A percentile compares a stretch with the other conserved stretches of the same genome.
Evolutionary conservation across 2,888 invertebrate genomes (phyloP).

Genomic region (Zeuzera pyrina): DNA sequence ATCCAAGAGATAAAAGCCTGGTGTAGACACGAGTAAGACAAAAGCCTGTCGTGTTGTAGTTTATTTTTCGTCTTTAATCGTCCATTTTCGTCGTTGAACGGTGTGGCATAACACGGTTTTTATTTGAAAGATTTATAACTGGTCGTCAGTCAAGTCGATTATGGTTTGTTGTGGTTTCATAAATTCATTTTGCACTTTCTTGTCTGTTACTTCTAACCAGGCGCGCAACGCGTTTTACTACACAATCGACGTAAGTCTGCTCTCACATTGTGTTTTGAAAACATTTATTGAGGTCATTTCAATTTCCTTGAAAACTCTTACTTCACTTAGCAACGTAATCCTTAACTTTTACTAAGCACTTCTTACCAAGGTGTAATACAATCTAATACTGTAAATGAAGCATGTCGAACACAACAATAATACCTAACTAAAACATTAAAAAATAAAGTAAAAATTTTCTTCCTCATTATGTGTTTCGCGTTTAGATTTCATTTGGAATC

Average conservation of each 20-base stretch:
- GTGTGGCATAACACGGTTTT: conserved; percentile 38
- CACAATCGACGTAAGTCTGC: no score
- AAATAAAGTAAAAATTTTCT: conserved; percentile 29
- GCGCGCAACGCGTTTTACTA: no score
- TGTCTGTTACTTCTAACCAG: no score
- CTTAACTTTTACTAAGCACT: no score
- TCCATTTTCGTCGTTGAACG: conserved; percentile 41
- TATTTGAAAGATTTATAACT: conserved; percentile 36
- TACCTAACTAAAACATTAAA: no score
- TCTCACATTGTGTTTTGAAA: no score
- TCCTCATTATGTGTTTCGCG: conserved; percentile 55
- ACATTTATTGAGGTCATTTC: no score
- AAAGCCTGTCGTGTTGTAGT: conserved; percentile 54
- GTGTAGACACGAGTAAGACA: conserved; percentile 67
- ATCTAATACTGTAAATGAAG: no score
- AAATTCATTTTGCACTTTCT: conserved; percentile 26
- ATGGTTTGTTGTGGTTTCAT: conserved; percentile 24
- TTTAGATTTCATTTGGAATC: conserved; percentile 51
- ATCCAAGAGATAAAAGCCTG: conserved; percentile 51
- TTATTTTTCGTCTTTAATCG: conserved; percentile 59
- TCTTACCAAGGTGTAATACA: no score
- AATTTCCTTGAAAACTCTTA: no score
- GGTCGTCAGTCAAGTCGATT: conserved; percentile 21
- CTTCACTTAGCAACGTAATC: no score
- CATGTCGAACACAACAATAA: no score